Percentiles rank a stretch among this genome's conserved stretches.
phyloP scores from a whole-genome alignment of 2,797 vertebrate species.

The Ispidina picta region DNA sequence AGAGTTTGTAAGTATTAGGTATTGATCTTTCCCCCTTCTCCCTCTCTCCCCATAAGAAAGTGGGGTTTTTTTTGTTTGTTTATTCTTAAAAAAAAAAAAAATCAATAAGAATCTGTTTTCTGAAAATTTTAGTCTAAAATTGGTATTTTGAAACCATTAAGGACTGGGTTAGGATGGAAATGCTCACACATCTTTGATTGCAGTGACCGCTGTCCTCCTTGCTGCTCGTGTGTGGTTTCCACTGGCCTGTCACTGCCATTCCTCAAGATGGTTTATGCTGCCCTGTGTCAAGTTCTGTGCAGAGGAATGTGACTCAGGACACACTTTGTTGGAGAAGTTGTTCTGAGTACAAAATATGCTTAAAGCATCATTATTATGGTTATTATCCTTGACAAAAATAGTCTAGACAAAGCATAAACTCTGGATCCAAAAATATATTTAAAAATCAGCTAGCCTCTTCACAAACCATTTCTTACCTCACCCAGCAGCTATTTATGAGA shows the following conservation, averaged over 20 bases:
- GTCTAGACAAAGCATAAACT: slow-evolving; percentile 55
- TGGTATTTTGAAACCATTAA: background rate
- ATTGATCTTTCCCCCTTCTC: background rate
- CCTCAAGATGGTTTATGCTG: background rate
- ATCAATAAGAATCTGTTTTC: background rate
- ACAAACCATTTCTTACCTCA: slow-evolving; percentile 46
- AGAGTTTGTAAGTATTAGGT: background rate
- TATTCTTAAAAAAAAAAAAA: background rate
- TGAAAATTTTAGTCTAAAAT: background rate
- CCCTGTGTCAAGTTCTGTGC: background rate
- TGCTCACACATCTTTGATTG: background rate
- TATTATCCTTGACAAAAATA: slow-evolving; percentile 29
- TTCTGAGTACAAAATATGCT: background rate
- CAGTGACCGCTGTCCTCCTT: background rate
- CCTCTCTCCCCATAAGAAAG: background rate
- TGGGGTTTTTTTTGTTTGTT: rapidly evolving
- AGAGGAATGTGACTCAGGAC: background rate
- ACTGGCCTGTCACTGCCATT: background rate
- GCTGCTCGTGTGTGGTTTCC: background rate
- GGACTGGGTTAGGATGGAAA: background rate
- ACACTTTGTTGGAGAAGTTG: background rate
- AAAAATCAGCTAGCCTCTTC: slow-evolving; percentile 48
- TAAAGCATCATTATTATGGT: slow-evolving; percentile 3
- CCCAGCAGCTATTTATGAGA: slow-evolving; percentile 65
- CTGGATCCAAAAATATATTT: slow-evolving; percentile 47